phyloP scores from a whole-genome alignment of 2,797 vertebrate genomes.

The Valencia hispanica region DNA sequence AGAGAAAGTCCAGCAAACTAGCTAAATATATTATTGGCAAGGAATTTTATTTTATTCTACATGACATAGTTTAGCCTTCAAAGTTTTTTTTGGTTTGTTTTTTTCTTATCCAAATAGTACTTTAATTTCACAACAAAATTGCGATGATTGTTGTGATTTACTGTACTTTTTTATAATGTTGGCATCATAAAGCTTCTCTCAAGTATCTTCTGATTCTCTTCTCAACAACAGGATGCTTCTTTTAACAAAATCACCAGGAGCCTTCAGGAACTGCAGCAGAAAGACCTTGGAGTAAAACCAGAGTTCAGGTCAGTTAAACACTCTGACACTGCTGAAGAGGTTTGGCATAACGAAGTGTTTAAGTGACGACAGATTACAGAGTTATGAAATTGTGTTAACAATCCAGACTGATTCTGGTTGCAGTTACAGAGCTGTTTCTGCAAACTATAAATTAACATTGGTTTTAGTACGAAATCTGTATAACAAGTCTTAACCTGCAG shows the following conservation, averaged over 20 bases:
- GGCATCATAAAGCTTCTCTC: background rate
- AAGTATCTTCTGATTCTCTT: conserved; percentile 13
- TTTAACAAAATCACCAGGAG: conserved; percentile 97
- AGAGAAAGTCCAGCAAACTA: too few species aligned
- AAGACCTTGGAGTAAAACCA: conserved; percentile 92
- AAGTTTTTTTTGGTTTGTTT: too few species aligned
- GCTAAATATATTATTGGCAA: too few species aligned
- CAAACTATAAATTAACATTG: background rate
- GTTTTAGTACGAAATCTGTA: background rate
- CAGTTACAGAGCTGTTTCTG: background rate
- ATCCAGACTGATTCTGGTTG: background rate
- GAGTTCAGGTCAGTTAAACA: conserved; percentile 89
- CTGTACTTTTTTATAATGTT: background rate
- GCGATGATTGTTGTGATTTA: background rate
- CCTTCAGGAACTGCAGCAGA: conserved; percentile 96
- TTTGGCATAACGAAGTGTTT: background rate
- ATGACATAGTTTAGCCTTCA: too few species aligned
- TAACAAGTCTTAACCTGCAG: background rate
- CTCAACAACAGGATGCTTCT: conserved; percentile 86
- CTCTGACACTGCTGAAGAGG: background rate
- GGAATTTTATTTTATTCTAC: too few species aligned
- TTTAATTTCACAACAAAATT: background rate
- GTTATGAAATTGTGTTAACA: background rate
- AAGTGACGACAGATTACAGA: background rate
- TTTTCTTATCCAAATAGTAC: background rate